Evolutionary conservation across 2,797 vertebrate species (phyloP).

Genomic region (Mycteria americana): DNA sequence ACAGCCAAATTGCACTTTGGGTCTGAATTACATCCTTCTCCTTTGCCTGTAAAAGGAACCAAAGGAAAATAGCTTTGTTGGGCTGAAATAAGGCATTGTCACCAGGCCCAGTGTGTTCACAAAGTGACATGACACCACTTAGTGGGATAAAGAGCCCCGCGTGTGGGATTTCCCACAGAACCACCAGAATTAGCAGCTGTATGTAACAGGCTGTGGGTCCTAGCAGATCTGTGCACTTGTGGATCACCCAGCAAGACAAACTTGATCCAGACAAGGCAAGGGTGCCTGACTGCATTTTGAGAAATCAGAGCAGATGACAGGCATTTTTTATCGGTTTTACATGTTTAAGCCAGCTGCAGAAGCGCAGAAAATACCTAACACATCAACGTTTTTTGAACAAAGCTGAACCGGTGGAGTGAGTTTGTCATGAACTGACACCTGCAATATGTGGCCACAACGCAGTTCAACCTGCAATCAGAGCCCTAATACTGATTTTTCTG

Average conservation of each 20-base stretch:
- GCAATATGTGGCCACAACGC: fast-evolving
- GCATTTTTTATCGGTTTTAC: not conserved
- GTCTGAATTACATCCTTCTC: not conserved
- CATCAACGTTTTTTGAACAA: not conserved
- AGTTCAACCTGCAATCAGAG: not conserved
- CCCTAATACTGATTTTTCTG: not conserved
- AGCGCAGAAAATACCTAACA: not conserved
- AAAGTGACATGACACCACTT: not conserved
- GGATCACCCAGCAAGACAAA: not conserved
- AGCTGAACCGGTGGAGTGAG: not conserved
- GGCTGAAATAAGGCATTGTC: not conserved
- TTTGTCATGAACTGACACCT: not conserved
- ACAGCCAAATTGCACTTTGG: not conserved
- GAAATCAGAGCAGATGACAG: not conserved
- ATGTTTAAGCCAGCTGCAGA: not conserved
- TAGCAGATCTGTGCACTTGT: fast-evolving
- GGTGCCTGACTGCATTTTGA: not conserved
- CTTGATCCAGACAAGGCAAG: not conserved
- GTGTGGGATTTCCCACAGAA: fast-evolving
- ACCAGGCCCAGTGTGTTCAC: fast-evolving
- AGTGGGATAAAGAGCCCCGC: fast-evolving
- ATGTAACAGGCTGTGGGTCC: not conserved
- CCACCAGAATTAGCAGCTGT: not conserved
- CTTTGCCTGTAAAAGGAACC: not conserved
- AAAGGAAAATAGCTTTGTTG: not conserved